A percentile compares a stretch with the other conserved stretches of the same genome.
These are phyloP conservation scores for Sinocyclocheilus grahami DNA, from an alignment of 2,113 vertebrate genomes.

Conservation along the genomic window DNA sequence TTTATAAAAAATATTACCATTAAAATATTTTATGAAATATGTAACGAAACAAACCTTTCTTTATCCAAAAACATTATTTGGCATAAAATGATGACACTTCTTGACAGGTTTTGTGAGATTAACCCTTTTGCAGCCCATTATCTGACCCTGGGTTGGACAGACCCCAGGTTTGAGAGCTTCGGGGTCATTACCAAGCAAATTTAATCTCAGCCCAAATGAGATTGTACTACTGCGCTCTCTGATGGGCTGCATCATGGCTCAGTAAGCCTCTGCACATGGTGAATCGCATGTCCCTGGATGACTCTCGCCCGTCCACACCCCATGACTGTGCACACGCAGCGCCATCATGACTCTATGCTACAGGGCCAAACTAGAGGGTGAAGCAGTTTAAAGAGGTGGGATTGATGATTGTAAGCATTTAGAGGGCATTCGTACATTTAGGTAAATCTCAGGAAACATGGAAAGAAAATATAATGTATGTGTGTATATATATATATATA, in stretches of 20 bases:
- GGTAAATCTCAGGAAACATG: too few species aligned
- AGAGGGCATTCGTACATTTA: too few species aligned
- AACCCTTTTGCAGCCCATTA: neutral
- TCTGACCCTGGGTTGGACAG: neutral
- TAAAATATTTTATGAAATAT: neutral
- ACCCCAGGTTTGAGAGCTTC: neutral
- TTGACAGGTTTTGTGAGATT: slow-evolving; percentile 7
- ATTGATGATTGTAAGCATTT: neutral
- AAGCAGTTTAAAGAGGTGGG: neutral
- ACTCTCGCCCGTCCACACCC: neutral
- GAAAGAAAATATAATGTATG: too few species aligned
- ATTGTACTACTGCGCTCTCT: slow-evolving; percentile 38
- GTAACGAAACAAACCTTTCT: neutral
- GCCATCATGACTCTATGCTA: neutral
- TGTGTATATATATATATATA: too few species aligned
- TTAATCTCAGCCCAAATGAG: neutral
- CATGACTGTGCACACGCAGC: neutral
- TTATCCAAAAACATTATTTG: neutral
- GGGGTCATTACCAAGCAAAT: neutral
- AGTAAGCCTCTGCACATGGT: slow-evolving; percentile 23
- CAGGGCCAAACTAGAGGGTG: neutral
- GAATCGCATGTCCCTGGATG: slow-evolving; percentile 11
- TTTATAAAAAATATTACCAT: neutral
- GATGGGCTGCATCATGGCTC: slow-evolving; percentile 32
- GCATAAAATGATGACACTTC: neutral